phyloP scores from a whole-genome alignment of 2,113 vertebrate genomes.

The Neogale vison region DNA sequence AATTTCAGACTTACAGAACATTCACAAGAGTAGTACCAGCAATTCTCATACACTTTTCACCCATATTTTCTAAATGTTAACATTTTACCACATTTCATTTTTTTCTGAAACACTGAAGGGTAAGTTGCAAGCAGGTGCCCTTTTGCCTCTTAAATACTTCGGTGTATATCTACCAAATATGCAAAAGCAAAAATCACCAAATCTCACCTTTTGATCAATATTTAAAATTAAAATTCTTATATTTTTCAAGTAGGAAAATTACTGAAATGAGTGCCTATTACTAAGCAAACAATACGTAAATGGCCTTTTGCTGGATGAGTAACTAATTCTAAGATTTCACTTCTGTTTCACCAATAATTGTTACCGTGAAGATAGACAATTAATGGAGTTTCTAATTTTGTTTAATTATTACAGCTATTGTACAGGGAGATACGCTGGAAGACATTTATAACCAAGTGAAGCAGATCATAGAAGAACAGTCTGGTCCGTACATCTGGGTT shows the following conservation, averaged over 20 bases:
- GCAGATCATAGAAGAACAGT: constrained; percentile 98
- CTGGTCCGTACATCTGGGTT: constrained; percentile 96
- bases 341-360: not conserved
- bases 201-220: not conserved
- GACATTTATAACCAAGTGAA: constrained; percentile 99
- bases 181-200: not conserved
- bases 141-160: not conserved
- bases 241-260: not conserved
- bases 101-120: constrained; percentile 20
- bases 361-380: not conserved
- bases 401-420: constrained; percentile 89
- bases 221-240: not conserved
- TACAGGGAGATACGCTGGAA: constrained; percentile 98
- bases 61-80: not conserved
- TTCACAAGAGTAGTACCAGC: not conserved
- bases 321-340: not conserved
- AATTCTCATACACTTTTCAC: not conserved
- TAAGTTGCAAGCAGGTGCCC: not conserved
- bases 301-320: not conserved
- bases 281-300: not conserved
- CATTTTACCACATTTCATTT: not conserved
- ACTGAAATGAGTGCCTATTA: not conserved
- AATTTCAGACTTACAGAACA: constrained; percentile 33
- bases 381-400: constrained; percentile 70
- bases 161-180: not conserved